Base-by-base conservation (phyloP, 2,888 invertebrate species). In the Ganaspis brasiliensis region DNA sequence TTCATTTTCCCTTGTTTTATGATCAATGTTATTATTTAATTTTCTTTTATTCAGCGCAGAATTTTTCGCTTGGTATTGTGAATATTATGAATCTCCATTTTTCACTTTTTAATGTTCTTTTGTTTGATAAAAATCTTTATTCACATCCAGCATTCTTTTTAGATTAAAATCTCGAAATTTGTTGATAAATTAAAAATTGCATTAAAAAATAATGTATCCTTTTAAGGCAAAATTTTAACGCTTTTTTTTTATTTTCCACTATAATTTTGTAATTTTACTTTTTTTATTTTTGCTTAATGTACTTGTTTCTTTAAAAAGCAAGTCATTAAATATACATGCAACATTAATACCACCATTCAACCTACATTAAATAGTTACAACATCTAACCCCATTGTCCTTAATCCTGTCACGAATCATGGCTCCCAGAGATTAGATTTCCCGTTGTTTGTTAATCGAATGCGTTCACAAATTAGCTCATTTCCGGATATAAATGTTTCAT, bases 391-490 rank as follows among this genome's bases (percentile, higher is more conserved):
- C 67, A 67, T 67, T 67, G 67, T 67, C 6, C n/a, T 45, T 45
- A n/a, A 67, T 67, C 67, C 45, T 67, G 26, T 67, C 67, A 67
- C 67, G 45, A 67, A 67, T 67, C 40, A 67, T 45, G 21, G 67
- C 67, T 45, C 19, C 6, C 24, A 45, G n/a, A 67, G 45, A 67
- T 67, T 67, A 67, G 67, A 24, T 67, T 45, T 45, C 45, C 45
- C 9, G 45, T 67, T 12, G 37, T 37, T 67, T 67, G 40, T 24
- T 26, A 67, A 45, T 67, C 40, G n/a, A 67, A 67, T 67, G 67
- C 45, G 1, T 67, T 45, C 6, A 24, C 26, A 67, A 67, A 67
- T 67, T 45, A 24, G 67, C 14, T 45, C n/a, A 67, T 45, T 67
- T 67, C 24, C n/a, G 8, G 24, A 24, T 67, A 67, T 40, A 67